Conservation (phyloP, 1,140 invertebrate species). For the Caerostris darwini region DNA sequence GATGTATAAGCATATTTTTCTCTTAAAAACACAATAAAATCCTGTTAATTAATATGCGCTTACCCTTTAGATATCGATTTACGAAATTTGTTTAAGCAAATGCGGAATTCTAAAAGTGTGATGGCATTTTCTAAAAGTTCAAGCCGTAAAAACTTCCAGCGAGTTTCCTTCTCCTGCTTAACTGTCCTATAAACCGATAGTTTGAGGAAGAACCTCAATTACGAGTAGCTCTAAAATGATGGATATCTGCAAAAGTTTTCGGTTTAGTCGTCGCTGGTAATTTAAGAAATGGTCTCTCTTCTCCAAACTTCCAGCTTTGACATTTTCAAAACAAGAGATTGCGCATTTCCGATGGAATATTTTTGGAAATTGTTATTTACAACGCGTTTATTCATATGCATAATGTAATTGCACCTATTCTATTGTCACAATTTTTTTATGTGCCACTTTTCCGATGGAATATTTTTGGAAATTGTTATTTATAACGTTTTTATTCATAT, state of each 20-base stretch:
- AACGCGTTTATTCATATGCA: neutral
- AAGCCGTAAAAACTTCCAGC: neutral
- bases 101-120: neutral
- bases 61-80: too few species aligned
- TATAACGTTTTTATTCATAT: too few species aligned
- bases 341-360: neutral
- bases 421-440: too few species aligned
- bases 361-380: neutral
- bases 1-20: too few species aligned
- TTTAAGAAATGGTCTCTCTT: neutral
- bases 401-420: too few species aligned
- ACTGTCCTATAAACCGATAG: conserved; percentile 15
- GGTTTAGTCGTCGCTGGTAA: neutral
- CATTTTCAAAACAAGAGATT: neutral
- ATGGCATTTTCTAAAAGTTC: neutral
- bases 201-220: neutral
- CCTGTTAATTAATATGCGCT: too few species aligned
- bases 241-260: neutral
- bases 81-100: too few species aligned
- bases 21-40: too few species aligned
- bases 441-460: too few species aligned
- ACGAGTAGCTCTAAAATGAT: neutral
- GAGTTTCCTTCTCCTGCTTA: neutral
- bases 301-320: neutral
- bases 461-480: too few species aligned